phyloP scores from a whole-genome alignment of 2,113 vertebrate genomes.

The Turnix velox region DNA sequence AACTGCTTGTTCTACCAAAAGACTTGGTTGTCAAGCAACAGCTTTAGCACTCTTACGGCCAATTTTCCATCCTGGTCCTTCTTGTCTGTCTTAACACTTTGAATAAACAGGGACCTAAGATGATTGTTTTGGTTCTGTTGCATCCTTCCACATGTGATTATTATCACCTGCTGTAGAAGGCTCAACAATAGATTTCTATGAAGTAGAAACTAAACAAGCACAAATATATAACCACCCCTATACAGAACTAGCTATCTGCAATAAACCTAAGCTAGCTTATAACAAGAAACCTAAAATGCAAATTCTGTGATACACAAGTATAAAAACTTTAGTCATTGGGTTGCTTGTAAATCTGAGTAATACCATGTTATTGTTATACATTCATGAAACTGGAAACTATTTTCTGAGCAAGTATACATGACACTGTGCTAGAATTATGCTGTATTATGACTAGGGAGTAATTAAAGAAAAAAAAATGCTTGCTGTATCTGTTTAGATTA shows the following conservation, averaged over 20 bases:
- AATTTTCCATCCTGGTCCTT: background rate
- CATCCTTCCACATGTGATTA: background rate
- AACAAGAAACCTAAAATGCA: background rate
- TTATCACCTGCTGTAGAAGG: slow-evolving; percentile 5
- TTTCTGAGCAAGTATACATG: background rate
- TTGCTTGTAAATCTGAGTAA: background rate
- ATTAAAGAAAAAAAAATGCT: background rate
- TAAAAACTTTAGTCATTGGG: background rate
- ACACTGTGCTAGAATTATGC: background rate
- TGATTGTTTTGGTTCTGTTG: background rate
- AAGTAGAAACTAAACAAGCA: background rate
- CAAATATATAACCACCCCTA: background rate
- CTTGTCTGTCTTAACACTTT: background rate
- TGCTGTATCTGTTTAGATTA: background rate
- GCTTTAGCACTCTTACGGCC: background rate
- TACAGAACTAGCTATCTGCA: background rate
- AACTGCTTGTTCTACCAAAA: background rate
- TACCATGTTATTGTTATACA: background rate
- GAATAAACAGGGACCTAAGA: slow-evolving; percentile 10
- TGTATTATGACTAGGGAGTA: background rate
- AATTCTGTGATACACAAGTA: background rate
- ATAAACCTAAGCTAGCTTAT: background rate
- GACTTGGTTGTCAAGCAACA: background rate
- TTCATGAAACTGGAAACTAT: background rate
- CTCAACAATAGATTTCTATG: background rate